phyloP scores from a whole-genome alignment of 1,140 invertebrate genomes.

The Palaemon carinicauda region DNA sequence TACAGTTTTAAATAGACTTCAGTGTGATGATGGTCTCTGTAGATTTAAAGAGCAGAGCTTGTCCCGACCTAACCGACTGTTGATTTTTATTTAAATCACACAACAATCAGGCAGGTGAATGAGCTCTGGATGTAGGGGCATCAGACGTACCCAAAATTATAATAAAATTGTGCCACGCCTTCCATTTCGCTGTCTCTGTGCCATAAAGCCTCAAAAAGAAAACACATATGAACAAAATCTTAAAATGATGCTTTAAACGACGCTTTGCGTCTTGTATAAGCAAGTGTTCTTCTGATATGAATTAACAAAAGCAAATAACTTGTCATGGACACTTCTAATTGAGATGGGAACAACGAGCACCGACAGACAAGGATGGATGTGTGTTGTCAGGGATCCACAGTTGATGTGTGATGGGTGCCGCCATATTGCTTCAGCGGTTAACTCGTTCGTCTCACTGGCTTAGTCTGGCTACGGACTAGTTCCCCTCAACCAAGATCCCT shows the following conservation, averaged over 20 bases:
- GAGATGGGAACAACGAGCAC: not conserved
- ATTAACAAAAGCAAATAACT: too few relatives aligned
- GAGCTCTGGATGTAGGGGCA: constrained; percentile 12
- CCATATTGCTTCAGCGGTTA: constrained; percentile 23
- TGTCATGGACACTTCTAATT: too few relatives aligned
- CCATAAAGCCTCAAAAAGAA: too few relatives aligned
- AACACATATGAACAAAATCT: too few relatives aligned
- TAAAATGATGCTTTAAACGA: too few relatives aligned
- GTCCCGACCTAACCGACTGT: constrained; percentile 46
- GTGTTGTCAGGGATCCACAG: not conserved
- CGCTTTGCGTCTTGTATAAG: too few relatives aligned
- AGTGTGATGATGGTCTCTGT: too few relatives aligned
- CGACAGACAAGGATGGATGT: too few relatives aligned
- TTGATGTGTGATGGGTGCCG: constrained; percentile 19
- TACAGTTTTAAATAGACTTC: too few relatives aligned
- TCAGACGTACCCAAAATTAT: not conserved
- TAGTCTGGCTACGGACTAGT: too few relatives aligned
- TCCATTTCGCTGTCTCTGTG: not conserved
- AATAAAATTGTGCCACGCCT: not conserved
- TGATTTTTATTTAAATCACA: not conserved
- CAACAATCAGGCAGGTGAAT: constrained; percentile 50
- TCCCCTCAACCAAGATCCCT: too few relatives aligned
- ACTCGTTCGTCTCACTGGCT: not conserved
- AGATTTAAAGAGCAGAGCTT: constrained; percentile 17
- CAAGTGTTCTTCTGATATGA: too few relatives aligned